phyloP scores from a whole-genome alignment of 1,140 invertebrate species.

The Propsilocerus akamusi region DNA sequence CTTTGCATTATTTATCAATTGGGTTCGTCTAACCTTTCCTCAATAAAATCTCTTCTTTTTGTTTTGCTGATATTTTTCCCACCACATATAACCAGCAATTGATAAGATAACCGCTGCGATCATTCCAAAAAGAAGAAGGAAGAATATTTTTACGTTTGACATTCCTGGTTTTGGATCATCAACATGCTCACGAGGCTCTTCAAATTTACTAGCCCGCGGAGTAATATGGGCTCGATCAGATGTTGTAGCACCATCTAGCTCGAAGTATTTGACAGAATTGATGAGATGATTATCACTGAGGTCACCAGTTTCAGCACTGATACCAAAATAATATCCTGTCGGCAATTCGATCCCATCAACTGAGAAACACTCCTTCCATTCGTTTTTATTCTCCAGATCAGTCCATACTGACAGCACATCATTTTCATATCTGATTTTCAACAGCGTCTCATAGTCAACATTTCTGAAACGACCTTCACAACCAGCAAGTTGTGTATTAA shows the following conservation, averaged over 20 bases:
- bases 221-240: slow-evolving; percentile 55
- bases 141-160: slow-evolving; percentile 75
- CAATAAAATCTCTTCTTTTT: slow-evolving; percentile 81
- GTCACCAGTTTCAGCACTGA: slow-evolving; percentile 92
- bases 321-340: slow-evolving; percentile 88
- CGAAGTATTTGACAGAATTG: slow-evolving; percentile 76
- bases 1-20: too few species aligned
- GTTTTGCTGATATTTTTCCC: slow-evolving; percentile 78
- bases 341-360: slow-evolving; percentile 82
- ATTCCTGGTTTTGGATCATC: slow-evolving; percentile 71
- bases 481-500: slow-evolving; percentile 88
- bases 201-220: slow-evolving; percentile 63
- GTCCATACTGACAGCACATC: slow-evolving; percentile 75
- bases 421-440: slow-evolving; percentile 81
- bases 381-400: slow-evolving; percentile 78
- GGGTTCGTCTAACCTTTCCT: slow-evolving; percentile 7
- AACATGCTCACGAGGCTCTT: slow-evolving; percentile 68
- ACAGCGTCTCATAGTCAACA: slow-evolving; percentile 73
- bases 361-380: slow-evolving; percentile 86
- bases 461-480: slow-evolving; percentile 91
- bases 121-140: slow-evolving; percentile 62
- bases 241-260: slow-evolving; percentile 56
- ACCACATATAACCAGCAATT: slow-evolving; percentile 76
- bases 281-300: slow-evolving; percentile 95
- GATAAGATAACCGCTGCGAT: slow-evolving; percentile 58